phyloP scores from a whole-genome alignment of 2,113 vertebrate genomes.

The Aptenodytes patagonicus region DNA sequence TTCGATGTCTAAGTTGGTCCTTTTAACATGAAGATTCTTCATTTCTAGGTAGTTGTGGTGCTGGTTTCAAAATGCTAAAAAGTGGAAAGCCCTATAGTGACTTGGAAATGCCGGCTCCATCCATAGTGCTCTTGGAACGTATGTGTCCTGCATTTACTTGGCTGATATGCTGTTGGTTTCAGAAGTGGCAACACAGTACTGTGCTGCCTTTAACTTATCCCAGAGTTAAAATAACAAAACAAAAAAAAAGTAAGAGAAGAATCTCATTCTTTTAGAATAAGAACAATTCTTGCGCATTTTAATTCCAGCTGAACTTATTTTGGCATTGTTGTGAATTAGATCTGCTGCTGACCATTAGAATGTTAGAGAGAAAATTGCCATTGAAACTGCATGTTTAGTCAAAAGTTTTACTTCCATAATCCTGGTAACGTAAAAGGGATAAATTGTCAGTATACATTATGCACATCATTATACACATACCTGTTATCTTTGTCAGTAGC shows the following conservation, averaged over 20 bases:
- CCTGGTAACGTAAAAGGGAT: not conserved
- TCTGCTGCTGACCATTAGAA: not conserved
- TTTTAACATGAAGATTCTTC: not conserved
- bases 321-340: not conserved
- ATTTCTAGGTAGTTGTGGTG: not conserved
- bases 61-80: not conserved
- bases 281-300: not conserved
- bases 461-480: not conserved
- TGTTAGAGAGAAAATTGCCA: not conserved
- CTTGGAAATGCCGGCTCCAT: not conserved
- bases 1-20: not conserved
- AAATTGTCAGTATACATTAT: not conserved
- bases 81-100: not conserved
- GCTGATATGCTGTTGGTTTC: not conserved
- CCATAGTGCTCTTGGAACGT: not conserved
- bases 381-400: not conserved
- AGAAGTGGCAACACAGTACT: not conserved
- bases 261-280: not conserved
- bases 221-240: not conserved
- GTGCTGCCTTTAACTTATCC: not conserved
- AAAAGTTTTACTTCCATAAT: not conserved
- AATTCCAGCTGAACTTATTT: not conserved
- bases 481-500: not conserved
- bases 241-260: not conserved
- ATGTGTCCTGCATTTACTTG: not conserved